Percentiles rank a stretch among this genome's conserved stretches.
phyloP scores from a whole-genome alignment of 92 coral and sea anemone genomes.

The Siderastrea radians region DNA sequence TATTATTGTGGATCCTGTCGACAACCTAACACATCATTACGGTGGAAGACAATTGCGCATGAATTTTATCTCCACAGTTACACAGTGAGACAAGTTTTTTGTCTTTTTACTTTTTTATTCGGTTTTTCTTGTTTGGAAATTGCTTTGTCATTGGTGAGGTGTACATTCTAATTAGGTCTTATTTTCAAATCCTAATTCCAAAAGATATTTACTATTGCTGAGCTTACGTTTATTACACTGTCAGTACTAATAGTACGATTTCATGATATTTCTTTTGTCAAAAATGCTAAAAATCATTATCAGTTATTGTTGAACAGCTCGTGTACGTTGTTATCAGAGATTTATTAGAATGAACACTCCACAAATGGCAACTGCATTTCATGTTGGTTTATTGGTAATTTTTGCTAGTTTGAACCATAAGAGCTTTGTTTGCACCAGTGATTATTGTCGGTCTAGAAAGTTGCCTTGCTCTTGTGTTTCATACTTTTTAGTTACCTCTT shows the following conservation, averaged over 20 bases:
- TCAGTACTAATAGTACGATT: no score
- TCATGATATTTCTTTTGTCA: no score
- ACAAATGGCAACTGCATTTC: conserved; percentile 23
- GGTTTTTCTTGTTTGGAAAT: conserved; percentile 46
- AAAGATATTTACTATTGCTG: no score
- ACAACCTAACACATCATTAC: conserved; percentile 93
- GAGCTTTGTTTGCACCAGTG: background rate
- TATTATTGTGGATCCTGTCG: conserved; percentile 77
- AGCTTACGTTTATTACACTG: no score
- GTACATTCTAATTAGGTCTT: no score
- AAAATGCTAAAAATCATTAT: no score
- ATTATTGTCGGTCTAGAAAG: background rate
- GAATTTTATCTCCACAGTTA: conserved; percentile 94
- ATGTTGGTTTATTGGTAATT: conserved; percentile 7
- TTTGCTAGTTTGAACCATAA: conserved; percentile 35
- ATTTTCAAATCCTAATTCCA: background rate
- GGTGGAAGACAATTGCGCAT: conserved; percentile 99
- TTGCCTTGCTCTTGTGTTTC: conserved; percentile 21
- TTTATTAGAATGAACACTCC: background rate
- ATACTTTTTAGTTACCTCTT: background rate
- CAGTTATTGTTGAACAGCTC: background rate
- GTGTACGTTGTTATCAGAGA: background rate
- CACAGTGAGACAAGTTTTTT: conserved; percentile 94
- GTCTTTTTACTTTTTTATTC: conserved; percentile 78
- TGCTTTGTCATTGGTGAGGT: conserved; percentile 22